Evolutionary conservation across 1,140 invertebrate species (phyloP).

Genomic region (Cryptotermes secundus): DNA sequence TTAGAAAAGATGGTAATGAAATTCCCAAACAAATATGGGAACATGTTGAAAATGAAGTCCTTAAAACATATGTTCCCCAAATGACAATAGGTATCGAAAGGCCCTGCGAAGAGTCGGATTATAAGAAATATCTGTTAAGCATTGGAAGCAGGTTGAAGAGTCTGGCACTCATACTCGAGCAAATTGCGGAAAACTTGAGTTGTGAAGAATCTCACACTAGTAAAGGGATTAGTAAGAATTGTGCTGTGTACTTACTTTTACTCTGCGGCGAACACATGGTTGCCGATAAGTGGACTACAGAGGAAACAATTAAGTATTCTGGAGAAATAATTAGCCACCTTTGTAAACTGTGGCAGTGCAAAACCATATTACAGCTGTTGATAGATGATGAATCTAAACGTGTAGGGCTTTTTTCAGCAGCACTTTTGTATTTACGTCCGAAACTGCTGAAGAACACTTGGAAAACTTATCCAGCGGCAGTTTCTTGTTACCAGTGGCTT

Average conservation of each 20-base stretch:
- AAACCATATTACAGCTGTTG: constrained; percentile 42
- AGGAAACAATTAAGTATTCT: constrained; percentile 38
- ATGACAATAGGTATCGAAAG: constrained; percentile 37
- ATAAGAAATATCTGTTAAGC: constrained; percentile 41
- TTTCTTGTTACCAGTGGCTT: constrained; percentile 50
- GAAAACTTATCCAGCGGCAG: constrained; percentile 51
- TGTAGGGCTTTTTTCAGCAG: constrained; percentile 39
- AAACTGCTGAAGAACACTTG: constrained; percentile 50
- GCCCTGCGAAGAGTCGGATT: constrained; percentile 47
- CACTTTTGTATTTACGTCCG: constrained; percentile 42
- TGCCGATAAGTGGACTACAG: constrained; percentile 46
- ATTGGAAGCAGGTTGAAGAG: constrained; percentile 43
- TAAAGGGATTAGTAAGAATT: constrained; percentile 36
- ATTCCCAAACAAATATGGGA: constrained; percentile 39
- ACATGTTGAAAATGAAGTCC: constrained; percentile 41
- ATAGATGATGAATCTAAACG: constrained; percentile 41
- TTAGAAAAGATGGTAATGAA: neutral
- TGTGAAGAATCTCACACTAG: constrained; percentile 30
- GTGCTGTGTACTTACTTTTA: constrained; percentile 43
- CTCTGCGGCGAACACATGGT: constrained; percentile 49
- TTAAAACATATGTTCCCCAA: constrained; percentile 42
- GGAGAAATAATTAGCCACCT: constrained; percentile 41
- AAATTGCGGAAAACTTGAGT: constrained; percentile 38
- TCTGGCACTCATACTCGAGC: constrained; percentile 40
- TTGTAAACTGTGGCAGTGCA: constrained; percentile 41